Evolutionary conservation across 64 coral and sea anemone genomes (phyloP), one percentile per base, ranked within the genome.

Genomic region (Dendrophyllia cribrosa): DNA sequence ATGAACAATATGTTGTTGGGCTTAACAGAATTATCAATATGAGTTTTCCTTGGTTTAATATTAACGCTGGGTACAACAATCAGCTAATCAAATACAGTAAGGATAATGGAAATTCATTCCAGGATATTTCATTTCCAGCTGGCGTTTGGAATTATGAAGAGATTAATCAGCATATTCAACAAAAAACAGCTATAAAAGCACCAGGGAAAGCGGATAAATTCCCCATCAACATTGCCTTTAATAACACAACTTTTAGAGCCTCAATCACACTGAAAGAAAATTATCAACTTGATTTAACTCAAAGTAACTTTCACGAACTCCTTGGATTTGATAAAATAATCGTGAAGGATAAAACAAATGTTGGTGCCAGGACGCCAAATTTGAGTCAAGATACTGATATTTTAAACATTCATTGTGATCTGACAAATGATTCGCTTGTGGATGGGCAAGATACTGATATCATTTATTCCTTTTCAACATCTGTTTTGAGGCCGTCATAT

Each of bases 381-480:
- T 15, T 75, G 9, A 75, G 43, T 4, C 43, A 75, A 75, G 72
- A 75, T 43, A 75, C 72, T 47, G 34, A 49, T 49, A 49, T 75
- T 5, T 75, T 75, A 49, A 75, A 75, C 15, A 49, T 75, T 49
- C 72, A 75, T 75, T 75, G 72, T 49, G 72, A 75, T 49, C 16
- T 49, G 11, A 34, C 34, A 34, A 34, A 14, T 75, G 23, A 48
- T 19, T 75, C 13, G 2, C 3, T 75, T 5, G 43, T 50, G 2
- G 43, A 75, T 47, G 72, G 72, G 16, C 3, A 3, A 12, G 72
- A 75, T 12, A 48, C 43, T 43, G 72, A 75, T 75, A 34, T 34
- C 34, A 75, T 75, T 5, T 75, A 47, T 45, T 48, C 11, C 9
- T 17, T 75, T 49, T 48, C 13, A 7, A 43, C 34, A 13, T 11